phyloP scores from a whole-genome alignment of 2,797 vertebrate species.

The Xerus rutilus region DNA sequence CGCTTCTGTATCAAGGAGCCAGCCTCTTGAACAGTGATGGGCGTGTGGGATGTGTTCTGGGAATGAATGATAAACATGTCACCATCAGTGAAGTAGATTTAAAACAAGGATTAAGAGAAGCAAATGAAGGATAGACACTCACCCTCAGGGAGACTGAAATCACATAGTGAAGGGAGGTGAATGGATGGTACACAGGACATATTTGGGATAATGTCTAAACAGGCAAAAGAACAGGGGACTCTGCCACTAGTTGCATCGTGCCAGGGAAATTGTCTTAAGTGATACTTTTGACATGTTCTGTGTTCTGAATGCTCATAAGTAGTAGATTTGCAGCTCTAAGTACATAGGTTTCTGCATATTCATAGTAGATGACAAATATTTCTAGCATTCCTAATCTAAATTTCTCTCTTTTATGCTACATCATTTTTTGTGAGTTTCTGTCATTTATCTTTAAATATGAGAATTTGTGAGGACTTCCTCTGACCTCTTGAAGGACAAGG shows the following conservation, averaged over 20 bases:
- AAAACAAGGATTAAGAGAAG: background rate
- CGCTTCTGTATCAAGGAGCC: background rate
- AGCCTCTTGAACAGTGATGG: background rate
- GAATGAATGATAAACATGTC: background rate
- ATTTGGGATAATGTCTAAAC: background rate
- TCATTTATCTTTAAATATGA: conserved; percentile 35
- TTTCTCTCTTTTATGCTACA: background rate
- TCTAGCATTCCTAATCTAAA: background rate
- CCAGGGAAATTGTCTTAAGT: background rate
- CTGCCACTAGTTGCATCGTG: background rate
- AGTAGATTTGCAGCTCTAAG: background rate
- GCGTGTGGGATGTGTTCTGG: background rate
- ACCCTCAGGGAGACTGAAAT: background rate
- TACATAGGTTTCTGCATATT: background rate
- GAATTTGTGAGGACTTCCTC: background rate
- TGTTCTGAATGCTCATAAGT: background rate
- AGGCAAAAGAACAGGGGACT: background rate
- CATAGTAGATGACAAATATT: background rate
- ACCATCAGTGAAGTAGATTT: background rate
- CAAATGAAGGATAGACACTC: background rate
- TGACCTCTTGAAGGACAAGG: background rate
- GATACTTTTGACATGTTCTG: background rate
- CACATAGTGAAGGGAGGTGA: background rate
- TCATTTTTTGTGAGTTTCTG: background rate
- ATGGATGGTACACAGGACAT: background rate